Evolutionary conservation across 2,888 invertebrate genomes (phyloP).

Genomic region (Alloscopus bannaensis): DNA sequence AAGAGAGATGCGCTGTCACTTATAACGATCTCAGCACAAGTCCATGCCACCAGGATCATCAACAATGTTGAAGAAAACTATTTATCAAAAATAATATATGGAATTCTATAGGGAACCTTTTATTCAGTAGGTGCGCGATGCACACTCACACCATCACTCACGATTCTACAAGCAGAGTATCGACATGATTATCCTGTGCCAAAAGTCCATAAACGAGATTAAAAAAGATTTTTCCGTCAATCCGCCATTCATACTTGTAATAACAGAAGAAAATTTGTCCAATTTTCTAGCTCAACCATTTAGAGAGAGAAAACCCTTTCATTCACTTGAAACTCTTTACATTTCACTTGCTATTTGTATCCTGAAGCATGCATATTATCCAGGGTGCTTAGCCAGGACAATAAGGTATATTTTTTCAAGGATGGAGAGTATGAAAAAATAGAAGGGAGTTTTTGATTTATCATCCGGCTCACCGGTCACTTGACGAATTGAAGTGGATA

Average conservation of each 20-base stretch:
- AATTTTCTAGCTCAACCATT: constrained; percentile 37
- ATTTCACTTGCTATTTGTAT: too few relatives aligned
- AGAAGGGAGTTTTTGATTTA: constrained; percentile 40
- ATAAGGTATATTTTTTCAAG: background rate
- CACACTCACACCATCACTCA: background rate
- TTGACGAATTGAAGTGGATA: constrained; percentile 55
- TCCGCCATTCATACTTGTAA: background rate
- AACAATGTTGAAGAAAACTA: constrained; percentile 37
- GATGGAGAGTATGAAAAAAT: constrained; percentile 18
- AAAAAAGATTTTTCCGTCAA: constrained; percentile 51
- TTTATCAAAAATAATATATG: constrained; percentile 49
- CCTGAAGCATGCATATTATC: too few relatives aligned
- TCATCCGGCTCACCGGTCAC: constrained; percentile 57
- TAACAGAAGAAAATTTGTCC: constrained; percentile 27
- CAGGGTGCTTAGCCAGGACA: too few relatives aligned
- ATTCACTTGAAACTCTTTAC: too few relatives aligned
- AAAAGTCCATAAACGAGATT: constrained; percentile 51
- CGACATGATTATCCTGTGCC: constrained; percentile 31
- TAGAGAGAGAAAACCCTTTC: background rate
- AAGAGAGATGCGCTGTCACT: constrained; percentile 56
- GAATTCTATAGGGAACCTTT: constrained; percentile 24
- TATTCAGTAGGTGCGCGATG: background rate
- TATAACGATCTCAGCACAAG: constrained; percentile 50
- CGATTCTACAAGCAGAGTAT: background rate
- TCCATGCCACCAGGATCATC: constrained; percentile 35